These are phyloP conservation scores for Trachythela sp. DNA, from an alignment of 64 coral and sea anemone species.

Conservation along the genomic window DNA sequence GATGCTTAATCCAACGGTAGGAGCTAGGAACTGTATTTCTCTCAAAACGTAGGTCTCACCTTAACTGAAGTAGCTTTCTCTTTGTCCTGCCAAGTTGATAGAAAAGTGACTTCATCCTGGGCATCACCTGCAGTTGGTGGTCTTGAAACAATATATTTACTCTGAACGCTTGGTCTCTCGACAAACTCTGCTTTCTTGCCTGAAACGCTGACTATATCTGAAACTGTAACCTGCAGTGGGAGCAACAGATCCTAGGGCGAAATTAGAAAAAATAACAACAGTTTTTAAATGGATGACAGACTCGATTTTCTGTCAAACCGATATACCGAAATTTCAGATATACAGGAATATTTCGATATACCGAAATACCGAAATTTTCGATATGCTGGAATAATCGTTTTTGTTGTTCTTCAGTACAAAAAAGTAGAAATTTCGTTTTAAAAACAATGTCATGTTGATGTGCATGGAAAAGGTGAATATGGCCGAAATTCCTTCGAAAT, in stretches of 20 bases:
- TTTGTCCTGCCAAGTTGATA: constrained; percentile 27
- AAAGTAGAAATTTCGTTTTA: too few species aligned
- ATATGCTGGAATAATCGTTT: too few species aligned
- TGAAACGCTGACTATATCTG: constrained; percentile 56
- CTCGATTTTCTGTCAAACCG: too few species aligned
- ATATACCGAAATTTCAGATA: too few species aligned
- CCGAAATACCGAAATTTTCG: too few species aligned
- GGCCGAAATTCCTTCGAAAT: too few species aligned
- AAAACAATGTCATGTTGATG: too few species aligned
- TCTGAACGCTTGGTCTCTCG: background rate
- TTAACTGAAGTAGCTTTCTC: constrained; percentile 8
- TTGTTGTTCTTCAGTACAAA: too few species aligned
- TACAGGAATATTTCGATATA: too few species aligned
- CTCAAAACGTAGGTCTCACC: background rate
- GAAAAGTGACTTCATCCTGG: constrained; percentile 8
- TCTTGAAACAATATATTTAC: background rate
- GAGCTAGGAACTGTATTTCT: background rate
- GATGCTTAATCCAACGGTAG: too few species aligned
- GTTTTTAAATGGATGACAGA: background rate
- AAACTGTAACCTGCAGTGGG: constrained; percentile 39
- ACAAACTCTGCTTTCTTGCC: constrained; percentile 27
- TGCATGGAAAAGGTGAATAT: too few species aligned
- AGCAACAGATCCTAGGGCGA: constrained; percentile 28
- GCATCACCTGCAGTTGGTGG: constrained; percentile 11
- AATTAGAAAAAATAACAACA: background rate